These are phyloP conservation scores for Coracopsis vasa DNA, from an alignment of 2,113 vertebrate species.

Conservation along the genomic window DNA sequence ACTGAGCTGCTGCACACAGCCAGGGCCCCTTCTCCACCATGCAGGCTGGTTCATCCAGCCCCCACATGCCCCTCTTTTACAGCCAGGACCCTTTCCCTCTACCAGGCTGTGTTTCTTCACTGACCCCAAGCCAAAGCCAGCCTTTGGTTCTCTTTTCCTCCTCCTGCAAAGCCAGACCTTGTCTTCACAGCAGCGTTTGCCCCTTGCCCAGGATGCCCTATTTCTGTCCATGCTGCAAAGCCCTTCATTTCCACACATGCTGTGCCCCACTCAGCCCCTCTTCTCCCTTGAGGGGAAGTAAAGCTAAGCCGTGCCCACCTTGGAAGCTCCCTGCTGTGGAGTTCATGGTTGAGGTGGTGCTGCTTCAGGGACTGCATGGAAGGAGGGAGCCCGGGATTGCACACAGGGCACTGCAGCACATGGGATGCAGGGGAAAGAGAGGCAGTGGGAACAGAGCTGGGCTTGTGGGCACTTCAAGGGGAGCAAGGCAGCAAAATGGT, in stretches of 20 bases:
- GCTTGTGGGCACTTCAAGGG: neutral
- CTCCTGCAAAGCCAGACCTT: neutral
- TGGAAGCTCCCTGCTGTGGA: neutral
- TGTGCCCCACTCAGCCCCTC: neutral
- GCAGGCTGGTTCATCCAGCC: neutral
- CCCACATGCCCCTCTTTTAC: accelerated
- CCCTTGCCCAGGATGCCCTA: neutral
- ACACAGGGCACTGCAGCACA: accelerated
- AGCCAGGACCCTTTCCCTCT: neutral
- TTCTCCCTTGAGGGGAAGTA: neutral
- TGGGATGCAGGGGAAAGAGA: neutral
- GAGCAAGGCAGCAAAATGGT: neutral
- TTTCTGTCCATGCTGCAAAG: neutral
- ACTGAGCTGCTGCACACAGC: neutral
- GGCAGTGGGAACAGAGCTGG: neutral
- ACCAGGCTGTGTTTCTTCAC: accelerated
- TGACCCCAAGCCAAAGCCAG: neutral
- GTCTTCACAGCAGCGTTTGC: neutral
- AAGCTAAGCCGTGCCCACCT: neutral
- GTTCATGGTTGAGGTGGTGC: neutral
- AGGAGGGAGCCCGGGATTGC: neutral
- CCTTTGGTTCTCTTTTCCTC: neutral
- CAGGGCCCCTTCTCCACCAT: neutral
- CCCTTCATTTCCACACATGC: neutral
- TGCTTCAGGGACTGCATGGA: accelerated